Conservation (phyloP, 2,113 vertebrate species). For the Nestor notabilis region DNA sequence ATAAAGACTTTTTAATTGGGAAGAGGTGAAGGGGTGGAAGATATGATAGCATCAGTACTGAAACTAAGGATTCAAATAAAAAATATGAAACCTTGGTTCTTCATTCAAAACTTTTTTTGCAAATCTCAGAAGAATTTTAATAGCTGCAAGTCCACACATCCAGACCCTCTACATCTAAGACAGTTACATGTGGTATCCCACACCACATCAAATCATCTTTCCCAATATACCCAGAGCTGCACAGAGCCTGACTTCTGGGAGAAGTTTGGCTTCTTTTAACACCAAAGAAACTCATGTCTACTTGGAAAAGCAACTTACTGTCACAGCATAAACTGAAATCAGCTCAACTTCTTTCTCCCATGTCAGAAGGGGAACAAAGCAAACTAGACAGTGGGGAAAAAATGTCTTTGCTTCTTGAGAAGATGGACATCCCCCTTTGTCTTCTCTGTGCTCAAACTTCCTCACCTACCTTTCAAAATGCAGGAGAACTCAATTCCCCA, state of each 20-base stretch:
- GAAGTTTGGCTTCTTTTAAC: background rate
- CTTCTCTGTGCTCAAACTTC: background rate
- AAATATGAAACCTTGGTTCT: background rate
- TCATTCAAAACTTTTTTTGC: background rate
- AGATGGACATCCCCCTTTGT: rapidly evolving
- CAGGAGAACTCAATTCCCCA: background rate
- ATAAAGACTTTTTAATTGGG: background rate
- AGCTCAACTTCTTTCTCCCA: background rate
- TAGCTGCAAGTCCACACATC: background rate
- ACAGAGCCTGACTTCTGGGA: background rate
- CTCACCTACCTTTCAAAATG: background rate
- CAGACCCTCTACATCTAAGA: background rate
- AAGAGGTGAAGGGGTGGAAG: background rate
- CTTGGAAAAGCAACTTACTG: background rate
- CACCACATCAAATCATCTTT: background rate
- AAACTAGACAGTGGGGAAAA: background rate
- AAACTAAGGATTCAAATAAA: background rate
- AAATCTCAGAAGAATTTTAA: background rate
- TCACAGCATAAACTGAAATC: background rate
- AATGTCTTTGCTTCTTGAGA: background rate
- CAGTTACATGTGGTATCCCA: background rate
- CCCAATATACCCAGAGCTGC: background rate
- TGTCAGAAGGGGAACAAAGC: background rate
- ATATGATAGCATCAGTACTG: background rate
- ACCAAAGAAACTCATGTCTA: background rate